Percentiles rank a stretch among this genome's conserved stretches.
Conservation (phyloP, 2,113 vertebrate species). For the Aythya baeri region DNA sequence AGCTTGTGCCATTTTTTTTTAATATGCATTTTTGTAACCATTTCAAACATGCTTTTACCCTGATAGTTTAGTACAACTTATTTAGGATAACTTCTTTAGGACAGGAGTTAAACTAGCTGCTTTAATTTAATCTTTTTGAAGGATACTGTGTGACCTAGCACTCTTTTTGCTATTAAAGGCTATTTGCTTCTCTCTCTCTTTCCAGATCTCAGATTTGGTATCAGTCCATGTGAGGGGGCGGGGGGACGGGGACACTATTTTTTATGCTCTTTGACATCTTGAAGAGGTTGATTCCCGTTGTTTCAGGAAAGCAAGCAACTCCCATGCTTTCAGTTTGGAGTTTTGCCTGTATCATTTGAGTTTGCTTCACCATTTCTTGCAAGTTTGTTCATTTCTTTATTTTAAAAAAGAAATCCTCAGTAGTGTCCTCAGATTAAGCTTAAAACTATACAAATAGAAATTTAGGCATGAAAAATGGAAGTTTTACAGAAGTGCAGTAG, state of each 20-base stretch:
- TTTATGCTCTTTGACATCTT: neutral
- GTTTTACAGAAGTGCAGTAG: neutral
- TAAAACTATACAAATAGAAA: neutral
- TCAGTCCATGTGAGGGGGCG: neutral
- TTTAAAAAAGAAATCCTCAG: neutral
- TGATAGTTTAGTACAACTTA: neutral
- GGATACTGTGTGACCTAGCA: neutral
- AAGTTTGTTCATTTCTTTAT: neutral
- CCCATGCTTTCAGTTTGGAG: neutral
- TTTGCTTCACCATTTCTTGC: neutral
- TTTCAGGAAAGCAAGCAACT: neutral
- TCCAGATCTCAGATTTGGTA: neutral
- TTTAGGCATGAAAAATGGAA: neutral
- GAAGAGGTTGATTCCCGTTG: neutral
- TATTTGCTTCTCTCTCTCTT: neutral
- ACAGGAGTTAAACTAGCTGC: neutral
- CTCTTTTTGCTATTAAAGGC: neutral
- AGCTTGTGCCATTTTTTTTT: neutral
- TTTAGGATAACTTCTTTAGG: neutral
- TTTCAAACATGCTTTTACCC: neutral
- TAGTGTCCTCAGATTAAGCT: neutral
- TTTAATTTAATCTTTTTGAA: neutral
- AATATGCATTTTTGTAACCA: neutral
- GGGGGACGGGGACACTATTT: rapidly evolving
- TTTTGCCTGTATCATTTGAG: neutral